Evolutionary conservation across 2,113 vertebrate species (phyloP), one percentile per base, ranked within the genome.

Genomic region (Trochalopteron elliotii): DNA sequence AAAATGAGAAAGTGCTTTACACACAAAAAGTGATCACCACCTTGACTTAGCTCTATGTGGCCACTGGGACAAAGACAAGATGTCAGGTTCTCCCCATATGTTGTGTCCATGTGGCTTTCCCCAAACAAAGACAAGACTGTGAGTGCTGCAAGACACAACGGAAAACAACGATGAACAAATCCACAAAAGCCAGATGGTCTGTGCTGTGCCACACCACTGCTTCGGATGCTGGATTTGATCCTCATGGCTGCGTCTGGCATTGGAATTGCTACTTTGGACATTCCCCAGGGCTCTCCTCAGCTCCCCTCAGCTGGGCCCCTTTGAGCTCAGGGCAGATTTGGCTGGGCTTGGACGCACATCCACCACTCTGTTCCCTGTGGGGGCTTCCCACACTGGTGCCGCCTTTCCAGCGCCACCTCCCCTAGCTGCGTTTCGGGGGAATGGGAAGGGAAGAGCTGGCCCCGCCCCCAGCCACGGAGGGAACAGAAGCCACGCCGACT

Each of bases 381-480:
- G 17, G 12, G 27, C 11, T 44, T 28, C 44, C 37, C 33, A 8
- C 14, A 7, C 22, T 3, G 33, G 7, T 1, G 8, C 6, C 5
- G 14, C 11, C 22, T 27, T 20, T 19, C 8, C 31, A 33, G 44
- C 53, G 18, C 11, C 4, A 2, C 7, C 2, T 12, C 27, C 8
- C 53, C 30, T 23, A 23, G 33, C 13, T 7, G 25, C 7, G 0
- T 10, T 15, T 15, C 27, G 52, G 21, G 24, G 53, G 18, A 23
- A 33, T 0, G 0, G 25, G 21, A 44, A 37, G 5, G 17, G 45
- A 33, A 0, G 18, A 68, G 19, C 30, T 3, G 23, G 7, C n/a
- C 15, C 23, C 3, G 0, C 5, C 15, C 15, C 8, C 19, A 23
- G 23, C 9, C 23, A 4, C 12, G 5, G 23, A 4, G 10, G 4